Evolutionary conservation across 1,140 invertebrate species (phyloP).

Genomic region (Hormaphis cornu): DNA sequence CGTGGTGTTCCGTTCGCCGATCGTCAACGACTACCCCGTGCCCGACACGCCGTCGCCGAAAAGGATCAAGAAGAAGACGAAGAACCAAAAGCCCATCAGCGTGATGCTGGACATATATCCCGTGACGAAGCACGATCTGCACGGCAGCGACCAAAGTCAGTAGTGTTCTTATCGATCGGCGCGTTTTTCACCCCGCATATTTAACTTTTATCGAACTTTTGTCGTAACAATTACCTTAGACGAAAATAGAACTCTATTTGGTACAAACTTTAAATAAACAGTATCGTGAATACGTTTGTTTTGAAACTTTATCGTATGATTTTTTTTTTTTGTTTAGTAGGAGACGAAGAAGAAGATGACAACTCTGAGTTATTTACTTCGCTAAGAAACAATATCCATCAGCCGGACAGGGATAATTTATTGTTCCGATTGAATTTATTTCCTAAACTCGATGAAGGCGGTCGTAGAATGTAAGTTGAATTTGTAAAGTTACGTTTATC

Average conservation of each 20-base stretch:
- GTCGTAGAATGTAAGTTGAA: background rate
- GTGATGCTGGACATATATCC: constrained; percentile 14
- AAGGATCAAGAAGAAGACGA: background rate
- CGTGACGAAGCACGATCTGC: background rate
- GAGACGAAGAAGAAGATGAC: background rate
- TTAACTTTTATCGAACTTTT: no score
- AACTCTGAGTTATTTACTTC: background rate
- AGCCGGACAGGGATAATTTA: background rate
- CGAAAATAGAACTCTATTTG: no score
- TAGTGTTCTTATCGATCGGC: no score
- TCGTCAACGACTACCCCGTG: background rate
- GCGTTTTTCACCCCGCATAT: no score
- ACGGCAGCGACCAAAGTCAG: background rate
- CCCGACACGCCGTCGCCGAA: background rate
- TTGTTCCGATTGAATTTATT: constrained; percentile 2
- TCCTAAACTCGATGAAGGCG: background rate
- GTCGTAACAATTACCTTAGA: no score
- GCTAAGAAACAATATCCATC: background rate
- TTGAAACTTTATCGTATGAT: no score
- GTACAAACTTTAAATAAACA: background rate
- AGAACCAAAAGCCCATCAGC: constrained; percentile 7
- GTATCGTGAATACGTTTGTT: no score
- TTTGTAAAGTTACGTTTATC: no score
- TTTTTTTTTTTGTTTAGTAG: background rate
- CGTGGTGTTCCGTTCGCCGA: background rate